Evolutionary conservation across 2,888 invertebrate species (phyloP).

Genomic region (Diplazon laetatorius): DNA sequence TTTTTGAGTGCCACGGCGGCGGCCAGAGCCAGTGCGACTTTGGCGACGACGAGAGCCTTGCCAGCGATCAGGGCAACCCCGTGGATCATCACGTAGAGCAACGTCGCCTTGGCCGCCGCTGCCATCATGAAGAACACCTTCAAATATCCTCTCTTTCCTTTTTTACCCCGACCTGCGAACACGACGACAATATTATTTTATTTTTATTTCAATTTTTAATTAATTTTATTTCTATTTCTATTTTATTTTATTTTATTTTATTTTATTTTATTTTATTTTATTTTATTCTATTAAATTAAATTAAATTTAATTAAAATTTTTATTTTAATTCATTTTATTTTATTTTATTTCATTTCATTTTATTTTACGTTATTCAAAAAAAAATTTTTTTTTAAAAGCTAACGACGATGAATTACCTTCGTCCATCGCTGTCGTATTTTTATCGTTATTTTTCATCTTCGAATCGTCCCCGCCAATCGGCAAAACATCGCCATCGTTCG

Average conservation of each 20-base stretch:
- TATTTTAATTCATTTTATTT: too few relatives aligned
- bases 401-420: too few relatives aligned
- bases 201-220: too few relatives aligned
- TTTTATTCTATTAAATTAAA: too few relatives aligned
- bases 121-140: constrained; percentile 88
- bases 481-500: neutral
- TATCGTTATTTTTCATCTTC: constrained; percentile 3
- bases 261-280: too few relatives aligned
- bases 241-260: too few relatives aligned
- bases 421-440: constrained; percentile 44
- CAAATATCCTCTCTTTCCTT: constrained; percentile 86
- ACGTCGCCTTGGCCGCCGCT: constrained; percentile 89
- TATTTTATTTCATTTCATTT: too few relatives aligned
- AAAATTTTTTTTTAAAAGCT: too few relatives aligned
- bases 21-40: constrained; percentile 91
- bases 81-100: constrained; percentile 91
- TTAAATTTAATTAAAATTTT: too few relatives aligned
- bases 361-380: too few relatives aligned
- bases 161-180: constrained; percentile 82
- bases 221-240: too few relatives aligned
- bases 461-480: neutral
- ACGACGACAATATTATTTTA: too few relatives aligned
- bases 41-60: constrained; percentile 92
- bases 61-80: constrained; percentile 91
- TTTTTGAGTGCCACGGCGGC: constrained; percentile 93